Evolutionary conservation across 2,888 invertebrate species (phyloP).

Genomic region (Leptopilina drosophilae): DNA sequence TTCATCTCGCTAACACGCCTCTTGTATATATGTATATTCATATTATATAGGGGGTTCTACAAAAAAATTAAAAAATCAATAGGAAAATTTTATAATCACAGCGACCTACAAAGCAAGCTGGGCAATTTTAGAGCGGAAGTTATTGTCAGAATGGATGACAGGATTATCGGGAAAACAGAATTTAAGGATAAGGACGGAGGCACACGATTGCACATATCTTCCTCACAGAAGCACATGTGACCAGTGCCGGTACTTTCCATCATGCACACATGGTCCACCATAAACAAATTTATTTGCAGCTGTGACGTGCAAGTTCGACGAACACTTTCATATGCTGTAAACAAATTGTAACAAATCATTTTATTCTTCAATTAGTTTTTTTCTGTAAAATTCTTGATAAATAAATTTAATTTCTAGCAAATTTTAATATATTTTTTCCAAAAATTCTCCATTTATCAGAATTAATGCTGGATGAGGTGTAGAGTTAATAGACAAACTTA

Average conservation of each 20-base stretch:
- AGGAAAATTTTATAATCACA: slow-evolving; percentile 69
- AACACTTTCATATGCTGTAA: slow-evolving; percentile 92
- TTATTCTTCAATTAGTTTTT: background rate
- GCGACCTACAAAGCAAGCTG: slow-evolving; percentile 76
- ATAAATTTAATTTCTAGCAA: too few relatives aligned
- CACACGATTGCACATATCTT: slow-evolving; percentile 93
- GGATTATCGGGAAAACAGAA: slow-evolving; percentile 69
- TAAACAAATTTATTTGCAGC: slow-evolving; percentile 96
- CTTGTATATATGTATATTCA: slow-evolving; percentile 44
- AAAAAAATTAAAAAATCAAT: slow-evolving; percentile 52
- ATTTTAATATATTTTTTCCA: too few relatives aligned
- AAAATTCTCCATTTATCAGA: too few relatives aligned
- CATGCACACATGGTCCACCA: slow-evolving; percentile 99
- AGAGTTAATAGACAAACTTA: slow-evolving; percentile 79
- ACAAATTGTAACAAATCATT: background rate
- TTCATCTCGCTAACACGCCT: slow-evolving; percentile 52
- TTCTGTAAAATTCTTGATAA: too few relatives aligned
- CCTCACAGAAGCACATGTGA: slow-evolving; percentile 99
- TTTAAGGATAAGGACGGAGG: slow-evolving; percentile 70
- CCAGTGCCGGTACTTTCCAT: slow-evolving; percentile 98
- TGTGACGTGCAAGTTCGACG: slow-evolving; percentile 95
- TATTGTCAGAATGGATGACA: slow-evolving; percentile 69
- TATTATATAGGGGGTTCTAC: slow-evolving; percentile 46
- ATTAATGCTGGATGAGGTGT: too few relatives aligned
- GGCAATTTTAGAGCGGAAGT: slow-evolving; percentile 65